Evolutionary conservation across 2,797 vertebrate genomes (phyloP), one percentile per base, ranked within the genome.

Genomic region (Parauchenoglanis punctatus): DNA sequence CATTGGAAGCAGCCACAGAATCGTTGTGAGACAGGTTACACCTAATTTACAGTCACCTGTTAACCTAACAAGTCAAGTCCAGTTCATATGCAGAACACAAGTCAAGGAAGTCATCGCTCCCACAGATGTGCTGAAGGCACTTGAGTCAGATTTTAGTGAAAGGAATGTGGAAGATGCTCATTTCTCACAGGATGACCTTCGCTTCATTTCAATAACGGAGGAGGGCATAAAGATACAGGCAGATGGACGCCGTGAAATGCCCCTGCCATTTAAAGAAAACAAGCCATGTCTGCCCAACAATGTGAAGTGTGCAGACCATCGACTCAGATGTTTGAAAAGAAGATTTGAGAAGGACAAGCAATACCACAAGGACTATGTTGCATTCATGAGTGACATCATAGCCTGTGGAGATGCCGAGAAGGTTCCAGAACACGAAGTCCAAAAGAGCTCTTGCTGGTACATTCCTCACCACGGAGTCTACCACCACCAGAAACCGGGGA

Each of bases 161-260:
- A 87, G 56, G 40, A 35, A 7, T 0, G 67, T 65, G 20, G 46
- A 87, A 46, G 88, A 87, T 65, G 10, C 61, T 81, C 20, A 84
- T 31, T 31, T 89, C n/a, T 89, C 88, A 44, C 83, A 88, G 31
- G 85, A 89, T 3, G 88, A 89, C 59, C 52, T 84, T 5, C 44
- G 73, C 54, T 89, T 89, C 67, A 35, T 89, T 15, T 70, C 82
- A 25, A 87, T 86, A 81, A 85, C 87, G 85, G 17, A 81, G 5
- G 83, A 75, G 20, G 84, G 40, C 10, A 49, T 76, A 7, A 76
- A 56, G 58, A 15, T 73, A 1, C 54, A 49, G 1, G 85, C 12
- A 49, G 76, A 87, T 31, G 83, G 83, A 25, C 86, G 70, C 25
- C 76, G 77, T 61, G 83, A 89, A 54, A 73, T 89, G 65, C 68